A percentile compares a stretch with the other conserved stretches of the same genome.
phyloP scores from a whole-genome alignment of 53 echinoderm and acorn worm genomes.

The Glandiceps talaboti region DNA sequence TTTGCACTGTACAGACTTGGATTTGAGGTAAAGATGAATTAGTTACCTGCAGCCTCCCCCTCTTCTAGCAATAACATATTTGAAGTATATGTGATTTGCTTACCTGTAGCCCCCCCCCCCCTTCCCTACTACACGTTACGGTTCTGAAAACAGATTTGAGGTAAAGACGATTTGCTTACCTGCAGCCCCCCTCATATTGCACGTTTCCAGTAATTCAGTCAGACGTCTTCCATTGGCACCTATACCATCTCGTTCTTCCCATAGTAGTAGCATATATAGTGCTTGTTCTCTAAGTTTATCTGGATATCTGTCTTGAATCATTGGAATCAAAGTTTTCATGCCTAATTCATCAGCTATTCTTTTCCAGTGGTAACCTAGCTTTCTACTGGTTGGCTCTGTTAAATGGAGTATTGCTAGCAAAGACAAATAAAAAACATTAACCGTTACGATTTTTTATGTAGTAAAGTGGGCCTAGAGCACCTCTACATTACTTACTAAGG shows the following conservation, averaged over 20 bases:
- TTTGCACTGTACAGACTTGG: too few species aligned
- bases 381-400: conserved; percentile 65
- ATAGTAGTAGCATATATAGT: conserved; percentile 68
- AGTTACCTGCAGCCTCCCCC: too few species aligned
- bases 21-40: too few species aligned
- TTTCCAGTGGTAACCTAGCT: conserved; percentile 93
- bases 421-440: background rate
- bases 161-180: too few species aligned
- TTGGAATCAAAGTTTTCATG: conserved; percentile 53
- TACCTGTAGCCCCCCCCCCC: too few species aligned
- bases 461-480: background rate
- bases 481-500: background rate
- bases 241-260: conserved; percentile 90
- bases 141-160: too few species aligned
- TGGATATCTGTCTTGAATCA: conserved; percentile 68
- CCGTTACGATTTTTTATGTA: background rate
- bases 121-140: too few species aligned
- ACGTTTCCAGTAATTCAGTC: conserved; percentile 50
- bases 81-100: too few species aligned
- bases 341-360: conserved; percentile 71
- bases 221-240: conserved; percentile 83
- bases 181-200: conserved; percentile 66
- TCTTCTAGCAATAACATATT: too few species aligned
- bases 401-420: conserved; percentile 62
- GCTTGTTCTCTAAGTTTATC: conserved; percentile 75